phyloP scores from a whole-genome alignment of 2,113 vertebrate genomes.

The Psilopogon haemacephalus region DNA sequence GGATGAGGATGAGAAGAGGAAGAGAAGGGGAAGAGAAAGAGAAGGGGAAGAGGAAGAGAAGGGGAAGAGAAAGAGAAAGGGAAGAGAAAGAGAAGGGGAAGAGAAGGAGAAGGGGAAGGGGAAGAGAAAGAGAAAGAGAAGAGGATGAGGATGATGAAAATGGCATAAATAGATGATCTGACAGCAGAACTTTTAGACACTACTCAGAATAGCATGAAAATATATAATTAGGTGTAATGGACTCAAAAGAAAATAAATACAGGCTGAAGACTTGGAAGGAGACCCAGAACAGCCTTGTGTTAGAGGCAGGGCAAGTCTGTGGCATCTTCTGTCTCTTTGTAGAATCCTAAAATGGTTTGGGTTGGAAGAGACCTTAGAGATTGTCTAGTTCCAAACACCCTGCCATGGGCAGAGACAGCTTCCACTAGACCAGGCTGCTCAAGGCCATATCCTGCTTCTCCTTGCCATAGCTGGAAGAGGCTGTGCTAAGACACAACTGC shows the following conservation, averaged over 20 bases:
- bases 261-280: background rate
- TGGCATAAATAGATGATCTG: no score
- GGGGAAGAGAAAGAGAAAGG: background rate
- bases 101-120: background rate
- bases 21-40: no score
- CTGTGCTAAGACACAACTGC: accelerated
- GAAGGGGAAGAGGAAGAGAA: background rate
- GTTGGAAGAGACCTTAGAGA: no score
- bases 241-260: background rate
- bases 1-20: no score
- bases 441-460: background rate
- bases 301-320: background rate
- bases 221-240: background rate
- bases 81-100: background rate
- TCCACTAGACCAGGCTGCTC: no score
- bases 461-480: background rate
- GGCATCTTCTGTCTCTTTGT: background rate
- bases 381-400: no score
- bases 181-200: background rate
- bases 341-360: no score
- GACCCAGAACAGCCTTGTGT: background rate
- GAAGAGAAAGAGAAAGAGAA: background rate
- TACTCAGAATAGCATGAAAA: background rate
- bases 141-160: background rate
- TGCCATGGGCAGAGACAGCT: no score